Conservation (phyloP, 2,113 vertebrate species). For the Megaceryle torquata region DNA sequence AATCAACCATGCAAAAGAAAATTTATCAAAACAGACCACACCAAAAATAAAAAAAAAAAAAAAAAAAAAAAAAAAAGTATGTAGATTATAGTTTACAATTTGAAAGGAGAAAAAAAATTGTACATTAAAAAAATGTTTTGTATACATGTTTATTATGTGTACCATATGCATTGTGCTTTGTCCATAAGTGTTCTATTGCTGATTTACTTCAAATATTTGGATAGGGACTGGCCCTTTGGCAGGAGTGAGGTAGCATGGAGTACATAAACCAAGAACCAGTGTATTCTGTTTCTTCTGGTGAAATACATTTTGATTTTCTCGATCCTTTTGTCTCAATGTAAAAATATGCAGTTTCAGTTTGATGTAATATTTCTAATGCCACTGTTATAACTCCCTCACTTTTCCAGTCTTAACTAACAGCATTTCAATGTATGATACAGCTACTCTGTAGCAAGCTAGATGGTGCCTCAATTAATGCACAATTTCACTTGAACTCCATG, state of each 20-base stretch:
- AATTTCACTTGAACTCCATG: background rate
- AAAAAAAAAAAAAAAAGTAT: background rate
- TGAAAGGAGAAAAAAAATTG: background rate
- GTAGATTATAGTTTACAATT: background rate
- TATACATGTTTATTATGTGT: background rate
- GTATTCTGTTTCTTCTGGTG: background rate
- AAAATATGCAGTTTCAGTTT: background rate
- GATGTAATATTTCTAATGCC: background rate
- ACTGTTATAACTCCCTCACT: background rate
- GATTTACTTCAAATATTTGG: background rate
- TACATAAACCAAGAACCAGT: background rate
- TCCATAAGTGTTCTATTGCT: background rate
- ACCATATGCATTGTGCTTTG: background rate
- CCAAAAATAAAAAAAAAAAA: too few relatives aligned
- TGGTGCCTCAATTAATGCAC: background rate
- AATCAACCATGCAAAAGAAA: too few relatives aligned
- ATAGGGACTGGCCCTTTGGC: background rate
- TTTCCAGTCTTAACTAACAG: background rate
- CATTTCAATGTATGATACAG: background rate
- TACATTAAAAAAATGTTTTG: background rate
- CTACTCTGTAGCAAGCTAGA: background rate
- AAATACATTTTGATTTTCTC: background rate
- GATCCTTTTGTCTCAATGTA: background rate
- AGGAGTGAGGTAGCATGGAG: background rate
- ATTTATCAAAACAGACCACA: too few relatives aligned